These are phyloP conservation scores for Hippocampus abdominalis DNA, from an alignment of 2,113 vertebrate species.

Conservation along the genomic window DNA sequence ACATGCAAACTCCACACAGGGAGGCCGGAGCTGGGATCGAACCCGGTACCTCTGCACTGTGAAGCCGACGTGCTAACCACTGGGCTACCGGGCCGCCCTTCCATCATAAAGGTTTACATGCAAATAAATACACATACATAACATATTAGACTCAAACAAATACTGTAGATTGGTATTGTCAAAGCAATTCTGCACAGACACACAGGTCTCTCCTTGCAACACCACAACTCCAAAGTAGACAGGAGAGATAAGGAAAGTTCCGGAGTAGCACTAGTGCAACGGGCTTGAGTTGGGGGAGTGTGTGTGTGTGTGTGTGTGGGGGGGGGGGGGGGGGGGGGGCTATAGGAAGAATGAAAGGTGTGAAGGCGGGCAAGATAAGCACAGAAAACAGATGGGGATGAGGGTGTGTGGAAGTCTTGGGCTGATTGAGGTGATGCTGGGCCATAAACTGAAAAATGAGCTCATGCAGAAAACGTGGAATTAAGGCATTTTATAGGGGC, in stretches of 20 bases:
- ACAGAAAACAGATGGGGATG: slow-evolving; percentile 29
- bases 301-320: no score
- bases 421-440: slow-evolving; percentile 20
- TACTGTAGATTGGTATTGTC: no score
- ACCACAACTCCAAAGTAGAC: slow-evolving; percentile 30
- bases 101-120: no score
- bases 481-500: slow-evolving; percentile 28
- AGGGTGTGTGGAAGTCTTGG: slow-evolving; percentile 20
- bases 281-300: not conserved
- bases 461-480: slow-evolving; percentile 26
- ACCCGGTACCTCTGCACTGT: no score
- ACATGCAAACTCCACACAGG: no score
- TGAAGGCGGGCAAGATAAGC: slow-evolving; percentile 34
- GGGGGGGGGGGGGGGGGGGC: slow-evolving; percentile 8
- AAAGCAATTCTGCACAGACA: not conserved
- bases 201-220: slow-evolving; percentile 15
- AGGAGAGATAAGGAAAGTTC: slow-evolving; percentile 32
- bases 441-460: slow-evolving; percentile 46
- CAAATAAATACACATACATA: no score
- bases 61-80: no score
- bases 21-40: no score
- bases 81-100: no score
- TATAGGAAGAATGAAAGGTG: slow-evolving; percentile 25
- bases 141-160: no score
- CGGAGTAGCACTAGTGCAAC: slow-evolving; percentile 24